These are phyloP conservation scores for Myotis yumanensis DNA, from an alignment of 2,113 vertebrate species.

Conservation along the genomic window DNA sequence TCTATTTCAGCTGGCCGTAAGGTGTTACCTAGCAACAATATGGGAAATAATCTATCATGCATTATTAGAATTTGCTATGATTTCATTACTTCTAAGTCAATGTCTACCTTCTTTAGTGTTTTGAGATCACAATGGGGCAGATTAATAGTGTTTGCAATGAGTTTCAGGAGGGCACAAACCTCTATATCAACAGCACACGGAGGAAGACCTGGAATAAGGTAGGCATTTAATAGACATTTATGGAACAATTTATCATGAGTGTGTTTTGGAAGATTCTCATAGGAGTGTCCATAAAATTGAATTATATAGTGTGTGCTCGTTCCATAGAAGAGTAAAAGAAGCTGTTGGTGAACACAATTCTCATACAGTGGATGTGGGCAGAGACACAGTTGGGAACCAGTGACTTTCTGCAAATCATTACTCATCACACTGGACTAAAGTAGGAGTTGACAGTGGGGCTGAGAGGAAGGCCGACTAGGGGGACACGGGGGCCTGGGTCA, in stretches of 20 bases:
- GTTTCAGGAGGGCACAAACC: background rate
- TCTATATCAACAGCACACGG: background rate
- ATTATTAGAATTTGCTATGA: background rate
- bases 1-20: background rate
- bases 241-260: background rate
- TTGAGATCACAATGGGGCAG: background rate
- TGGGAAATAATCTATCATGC: background rate
- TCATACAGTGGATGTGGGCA: background rate
- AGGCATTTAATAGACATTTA: background rate
- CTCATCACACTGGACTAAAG: background rate
- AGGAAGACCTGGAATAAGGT: background rate
- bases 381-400: background rate
- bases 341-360: background rate
- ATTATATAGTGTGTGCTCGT: background rate
- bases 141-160: background rate
- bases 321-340: background rate
- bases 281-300: background rate
- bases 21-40: background rate
- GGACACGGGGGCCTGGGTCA: background rate
- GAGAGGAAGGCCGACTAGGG: background rate
- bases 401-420: background rate
- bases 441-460: no score
- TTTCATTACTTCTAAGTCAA: background rate
- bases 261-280: background rate
- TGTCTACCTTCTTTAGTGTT: background rate